A percentile compares a stretch with the other conserved stretches of the same genome.
Conservation (phyloP, 2,888 invertebrate genomes). For the Caenorhabditis parvicauda region DNA sequence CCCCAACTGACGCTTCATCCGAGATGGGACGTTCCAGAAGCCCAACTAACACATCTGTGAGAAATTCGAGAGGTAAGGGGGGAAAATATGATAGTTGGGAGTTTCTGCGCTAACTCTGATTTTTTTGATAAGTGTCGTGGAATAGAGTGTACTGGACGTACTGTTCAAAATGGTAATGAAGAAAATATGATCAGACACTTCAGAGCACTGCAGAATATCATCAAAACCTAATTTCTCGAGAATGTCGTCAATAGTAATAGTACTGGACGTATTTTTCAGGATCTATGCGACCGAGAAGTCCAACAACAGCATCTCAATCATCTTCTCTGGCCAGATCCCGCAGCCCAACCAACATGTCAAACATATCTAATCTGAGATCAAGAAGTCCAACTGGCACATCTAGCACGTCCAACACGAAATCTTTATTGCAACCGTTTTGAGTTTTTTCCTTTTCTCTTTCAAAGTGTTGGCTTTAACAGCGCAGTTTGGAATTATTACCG, state of each 20-base stretch:
- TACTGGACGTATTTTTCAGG: neutral
- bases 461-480: too few species aligned
- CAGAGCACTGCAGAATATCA: conserved; percentile 25
- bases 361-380: conserved; percentile 12
- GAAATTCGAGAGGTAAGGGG: too few species aligned
- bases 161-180: too few species aligned
- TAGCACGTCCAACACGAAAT: conserved; percentile 9
- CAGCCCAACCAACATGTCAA: conserved; percentile 26
- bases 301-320: neutral
- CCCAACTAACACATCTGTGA: conserved; percentile 45
- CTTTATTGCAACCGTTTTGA: too few species aligned
- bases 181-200: too few species aligned
- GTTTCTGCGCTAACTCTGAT: too few species aligned
- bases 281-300: neutral
- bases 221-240: conserved; percentile 22
- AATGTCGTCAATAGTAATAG: conserved; percentile 1
- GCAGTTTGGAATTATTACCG: too few species aligned
- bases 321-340: conserved; percentile 10
- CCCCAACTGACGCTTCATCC: conserved; percentile 36
- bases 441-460: conserved; percentile 11
- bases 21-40: conserved; percentile 44
- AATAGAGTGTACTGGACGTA: too few species aligned
- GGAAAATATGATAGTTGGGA: too few species aligned
- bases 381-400: conserved; percentile 35
- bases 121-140: too few species aligned